phyloP scores from a whole-genome alignment of 2,113 vertebrate species.

The Leptosomus discolor region DNA sequence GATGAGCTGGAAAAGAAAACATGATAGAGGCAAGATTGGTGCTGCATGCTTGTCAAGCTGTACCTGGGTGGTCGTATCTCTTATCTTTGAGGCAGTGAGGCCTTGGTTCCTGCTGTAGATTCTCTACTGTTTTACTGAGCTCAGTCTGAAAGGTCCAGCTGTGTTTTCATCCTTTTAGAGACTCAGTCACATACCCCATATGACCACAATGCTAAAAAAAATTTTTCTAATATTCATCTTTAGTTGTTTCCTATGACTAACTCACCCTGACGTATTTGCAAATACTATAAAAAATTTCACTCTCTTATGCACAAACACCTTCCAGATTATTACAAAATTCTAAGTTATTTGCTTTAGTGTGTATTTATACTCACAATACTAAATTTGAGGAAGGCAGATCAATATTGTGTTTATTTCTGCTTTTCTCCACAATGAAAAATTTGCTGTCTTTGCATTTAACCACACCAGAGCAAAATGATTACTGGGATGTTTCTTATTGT shows the following conservation, averaged over 20 bases:
- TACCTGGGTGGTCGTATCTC: neutral
- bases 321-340: neutral
- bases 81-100: neutral
- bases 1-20: neutral
- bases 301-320: accelerated
- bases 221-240: neutral
- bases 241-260: neutral
- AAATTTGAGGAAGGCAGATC: neutral
- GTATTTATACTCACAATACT: neutral
- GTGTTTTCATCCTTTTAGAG: neutral
- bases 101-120: neutral
- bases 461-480: neutral
- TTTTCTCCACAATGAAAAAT: neutral
- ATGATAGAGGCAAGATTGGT: neutral
- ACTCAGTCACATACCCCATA: neutral
- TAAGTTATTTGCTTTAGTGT: neutral
- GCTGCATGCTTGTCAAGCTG: neutral
- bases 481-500: neutral
- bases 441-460: neutral
- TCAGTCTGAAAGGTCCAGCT: neutral
- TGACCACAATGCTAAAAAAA: neutral
- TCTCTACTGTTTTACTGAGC: neutral
- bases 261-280: neutral
- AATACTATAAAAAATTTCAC: neutral
- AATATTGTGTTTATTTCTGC: neutral